Conservation (phyloP, 2,888 invertebrate genomes). For the Sclerodermus sp. region DNA sequence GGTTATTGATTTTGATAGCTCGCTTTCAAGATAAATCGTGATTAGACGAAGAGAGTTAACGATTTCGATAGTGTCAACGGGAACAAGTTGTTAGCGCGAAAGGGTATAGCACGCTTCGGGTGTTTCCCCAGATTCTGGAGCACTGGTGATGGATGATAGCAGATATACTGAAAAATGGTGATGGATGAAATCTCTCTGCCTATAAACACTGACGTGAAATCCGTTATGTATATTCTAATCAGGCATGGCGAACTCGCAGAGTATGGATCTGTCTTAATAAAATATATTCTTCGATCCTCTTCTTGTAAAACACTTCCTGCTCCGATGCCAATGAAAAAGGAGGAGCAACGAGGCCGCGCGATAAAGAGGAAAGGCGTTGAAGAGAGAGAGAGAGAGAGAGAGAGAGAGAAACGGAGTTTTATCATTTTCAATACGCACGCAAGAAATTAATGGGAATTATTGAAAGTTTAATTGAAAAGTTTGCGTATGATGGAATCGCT, state of each 20-base stretch:
- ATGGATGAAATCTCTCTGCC: constrained; percentile 38
- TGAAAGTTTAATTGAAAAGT: constrained; percentile 2
- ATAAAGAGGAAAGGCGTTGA: no score
- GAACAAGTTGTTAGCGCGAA: constrained; percentile 37
- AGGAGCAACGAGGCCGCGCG: no score
- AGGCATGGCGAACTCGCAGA: constrained; percentile 1
- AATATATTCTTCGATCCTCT: constrained; percentile 9
- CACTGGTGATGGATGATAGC: constrained; percentile 41
- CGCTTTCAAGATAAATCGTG: constrained; percentile 25
- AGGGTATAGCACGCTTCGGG: constrained; percentile 32
- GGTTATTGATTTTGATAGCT: neutral
- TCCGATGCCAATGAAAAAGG: no score
- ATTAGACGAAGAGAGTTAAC: constrained; percentile 31
- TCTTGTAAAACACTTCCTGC: no score
- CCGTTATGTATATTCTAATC: constrained; percentile 37
- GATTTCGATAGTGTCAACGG: constrained; percentile 38
- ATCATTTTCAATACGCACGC: no score
- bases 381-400: no score
- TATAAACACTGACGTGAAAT: constrained; percentile 40
- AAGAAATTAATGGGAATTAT: no score
- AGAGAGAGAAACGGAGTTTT: no score
- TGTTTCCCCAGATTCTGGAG: constrained; percentile 36
- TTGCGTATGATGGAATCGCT: no score
- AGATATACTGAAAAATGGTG: constrained; percentile 44
- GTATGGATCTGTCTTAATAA: constrained; percentile 26